Percentiles rank a stretch among this genome's conserved stretches.
phyloP scores from a whole-genome alignment of 2,113 vertebrate genomes.

The Neoarius graeffei region DNA sequence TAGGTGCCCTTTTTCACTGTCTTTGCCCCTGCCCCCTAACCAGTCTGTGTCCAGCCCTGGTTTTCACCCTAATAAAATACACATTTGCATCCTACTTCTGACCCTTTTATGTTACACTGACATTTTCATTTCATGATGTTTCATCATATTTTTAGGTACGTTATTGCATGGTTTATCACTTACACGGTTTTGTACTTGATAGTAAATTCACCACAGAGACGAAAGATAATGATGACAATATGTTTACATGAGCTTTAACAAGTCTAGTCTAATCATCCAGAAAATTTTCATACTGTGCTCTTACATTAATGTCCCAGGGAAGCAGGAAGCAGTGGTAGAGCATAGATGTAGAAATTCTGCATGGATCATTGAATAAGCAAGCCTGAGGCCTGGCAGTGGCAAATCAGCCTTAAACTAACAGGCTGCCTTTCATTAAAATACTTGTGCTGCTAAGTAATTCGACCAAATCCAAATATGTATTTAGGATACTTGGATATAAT shows the following conservation, averaged over 20 bases:
- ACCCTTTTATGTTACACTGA: neutral
- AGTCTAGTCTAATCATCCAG: slow-evolving; percentile 11
- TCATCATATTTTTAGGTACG: neutral
- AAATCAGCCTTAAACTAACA: neutral
- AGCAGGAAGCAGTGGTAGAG: slow-evolving; percentile 16
- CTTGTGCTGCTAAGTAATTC: neutral
- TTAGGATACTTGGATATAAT: neutral
- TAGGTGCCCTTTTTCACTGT: neutral
- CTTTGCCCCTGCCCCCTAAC: too few relatives aligned
- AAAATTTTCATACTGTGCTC: slow-evolving; percentile 19
- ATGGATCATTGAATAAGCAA: slow-evolving; percentile 1
- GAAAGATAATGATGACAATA: neutral
- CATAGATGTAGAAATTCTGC: slow-evolving; percentile 7
- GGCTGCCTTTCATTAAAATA: neutral
- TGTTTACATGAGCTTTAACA: neutral
- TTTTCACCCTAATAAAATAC: neutral
- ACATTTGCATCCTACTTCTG: neutral
- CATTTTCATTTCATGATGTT: neutral
- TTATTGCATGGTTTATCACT: neutral
- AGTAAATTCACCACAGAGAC: neutral
- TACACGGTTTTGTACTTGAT: neutral
- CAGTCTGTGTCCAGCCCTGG: neutral
- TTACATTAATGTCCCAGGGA: slow-evolving; percentile 24
- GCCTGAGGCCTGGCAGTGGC: neutral
- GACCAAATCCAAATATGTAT: neutral